Evolutionary conservation across 2,888 invertebrate species (phyloP), one percentile per base, ranked within the genome.

Genomic region (Poecilobothrus nobilitatus): DNA sequence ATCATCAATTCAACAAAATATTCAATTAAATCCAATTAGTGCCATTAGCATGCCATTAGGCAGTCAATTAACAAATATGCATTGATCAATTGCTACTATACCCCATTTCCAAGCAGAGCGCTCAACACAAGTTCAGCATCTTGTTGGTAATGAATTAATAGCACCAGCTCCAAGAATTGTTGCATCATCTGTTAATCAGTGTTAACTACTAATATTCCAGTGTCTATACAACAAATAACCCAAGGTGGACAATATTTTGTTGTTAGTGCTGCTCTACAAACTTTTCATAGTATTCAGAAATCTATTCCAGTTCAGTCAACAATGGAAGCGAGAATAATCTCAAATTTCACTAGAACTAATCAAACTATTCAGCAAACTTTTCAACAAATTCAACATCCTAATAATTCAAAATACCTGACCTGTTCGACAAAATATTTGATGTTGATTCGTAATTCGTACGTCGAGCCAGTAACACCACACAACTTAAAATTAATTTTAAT

Each of bases 241-340:
- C 44, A 71, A n/a, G 70, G 69, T 66, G 73, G 72, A 8, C 72
- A 73, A 68, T 71, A 73, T 68, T 73, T 73, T 69, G 67, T 73
- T 0, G 71, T 73, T 5, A 73, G 72, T 67, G 67, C 71, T 6
- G 66, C 71, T 0, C 71, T 72, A 4, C 73, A 71, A 53, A 53
- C 15, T 18, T 53, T 53, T 18, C 71, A 71, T 37, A 72, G 71
- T 71, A 63, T 67, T 41, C n/a, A 22, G 21, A 66, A 66, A 44
- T 63, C 70, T 20, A 18, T 71, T 37, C 21, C 15, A 15, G 20
- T n/a, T 18, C 65, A 65, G 20, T 34, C 33, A 37, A 20, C 20
- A 20, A 33, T 33, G 10, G 69, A 67, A 37, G 68, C 69, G 20
- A 18, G 53, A 53, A 53, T 53, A 2, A 53, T 53, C 2, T 53